Base-by-base conservation (phyloP, 2,113 vertebrate species). In the Sylvilagus bachmani region DNA sequence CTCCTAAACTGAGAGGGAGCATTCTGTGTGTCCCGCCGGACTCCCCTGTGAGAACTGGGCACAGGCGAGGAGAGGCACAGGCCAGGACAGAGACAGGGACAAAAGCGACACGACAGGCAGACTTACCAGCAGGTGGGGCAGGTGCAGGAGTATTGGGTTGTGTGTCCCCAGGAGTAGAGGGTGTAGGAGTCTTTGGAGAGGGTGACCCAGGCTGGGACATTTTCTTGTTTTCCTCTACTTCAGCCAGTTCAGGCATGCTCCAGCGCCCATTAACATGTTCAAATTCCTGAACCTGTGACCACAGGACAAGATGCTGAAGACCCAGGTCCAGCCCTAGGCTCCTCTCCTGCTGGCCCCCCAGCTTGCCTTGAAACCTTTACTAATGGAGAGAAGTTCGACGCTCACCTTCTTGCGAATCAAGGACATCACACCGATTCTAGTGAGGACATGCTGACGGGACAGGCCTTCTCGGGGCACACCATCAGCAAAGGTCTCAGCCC, bases 171-270 rank as follows among this genome's bases (percentile, higher is more conserved):
- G 99, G 99, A 1, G 99, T 99, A 0, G 99, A 99, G 49, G 98
- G 98, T 71, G 98, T 98, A 10, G 98, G 98, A 64, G 99, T 99
- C 97, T 99, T 99, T 49, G 99, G 98, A 66, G 98, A 99, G 1
- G 99, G 99, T 0, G 99, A 99, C 29, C 97, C 99, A 94, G 95
- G 99, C 97, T 98, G 99, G 91, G 99, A 98, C 92, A 99, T 99
- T 94, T 99, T 99, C 97, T 99, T 99, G 97, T 99, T 99, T 96
- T 99, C 99, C 97, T 99, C 99, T 93, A 99, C 98, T 97, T 99
- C 99, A 49, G 99, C 99, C 97, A 99, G 99, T 98, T 99, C 99
- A 55, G 99, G 99, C 99, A 99, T 99, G 25, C 99, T 99, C 99
- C 99, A 99, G 88, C 99, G 99, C 70, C 99, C 99, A 0, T 99